phyloP scores from a whole-genome alignment of 2,797 vertebrate genomes.

The Scyliorhinus canicula region DNA sequence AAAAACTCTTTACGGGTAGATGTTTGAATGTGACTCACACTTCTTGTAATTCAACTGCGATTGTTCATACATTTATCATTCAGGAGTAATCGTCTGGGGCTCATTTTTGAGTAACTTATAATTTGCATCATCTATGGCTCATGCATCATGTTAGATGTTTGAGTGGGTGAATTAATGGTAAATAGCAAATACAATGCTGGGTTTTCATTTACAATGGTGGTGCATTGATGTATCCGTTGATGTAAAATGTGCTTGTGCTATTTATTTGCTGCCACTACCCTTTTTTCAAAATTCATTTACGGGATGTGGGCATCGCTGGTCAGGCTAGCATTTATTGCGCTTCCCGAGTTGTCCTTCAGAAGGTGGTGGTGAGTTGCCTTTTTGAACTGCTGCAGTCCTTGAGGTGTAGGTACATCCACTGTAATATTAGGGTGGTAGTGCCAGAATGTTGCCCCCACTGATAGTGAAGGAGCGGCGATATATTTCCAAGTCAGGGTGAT shows the following conservation, averaged over 20 bases:
- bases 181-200: neutral
- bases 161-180: neutral
- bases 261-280: neutral
- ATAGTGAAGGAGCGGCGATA: no score
- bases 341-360: no score
- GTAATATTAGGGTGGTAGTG: no score
- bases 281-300: no score
- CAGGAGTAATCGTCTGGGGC: neutral
- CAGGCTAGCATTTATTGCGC: no score
- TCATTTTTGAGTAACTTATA: neutral
- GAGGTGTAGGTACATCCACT: no score
- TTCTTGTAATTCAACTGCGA: neutral
- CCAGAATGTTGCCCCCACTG: no score
- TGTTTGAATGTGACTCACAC: neutral
- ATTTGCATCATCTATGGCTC: neutral
- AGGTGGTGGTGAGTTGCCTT: no score
- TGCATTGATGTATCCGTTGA: neutral
- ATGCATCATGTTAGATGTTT: neutral
- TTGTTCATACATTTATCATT: neutral
- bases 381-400: no score
- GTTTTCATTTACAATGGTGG: neutral
- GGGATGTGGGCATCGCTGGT: no score
- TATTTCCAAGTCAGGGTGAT: no score
- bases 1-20: neutral
- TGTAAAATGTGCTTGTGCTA: neutral